Evolutionary conservation across 2,888 invertebrate genomes (phyloP).

Genomic region (Leucophenga maculata): DNA sequence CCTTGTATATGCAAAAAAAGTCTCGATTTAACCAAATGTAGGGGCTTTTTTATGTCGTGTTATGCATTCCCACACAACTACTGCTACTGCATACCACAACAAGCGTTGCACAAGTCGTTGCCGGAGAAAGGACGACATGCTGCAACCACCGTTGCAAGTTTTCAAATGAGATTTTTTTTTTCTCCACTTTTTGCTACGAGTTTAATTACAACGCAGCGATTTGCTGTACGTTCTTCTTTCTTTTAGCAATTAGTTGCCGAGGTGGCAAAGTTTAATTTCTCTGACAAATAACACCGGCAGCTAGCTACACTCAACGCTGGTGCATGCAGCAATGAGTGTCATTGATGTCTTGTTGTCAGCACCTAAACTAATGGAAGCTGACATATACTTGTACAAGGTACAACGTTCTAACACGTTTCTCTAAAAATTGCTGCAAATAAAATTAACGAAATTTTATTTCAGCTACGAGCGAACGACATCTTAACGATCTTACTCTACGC

Average conservation of each 20-base stretch:
- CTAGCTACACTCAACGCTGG: neutral
- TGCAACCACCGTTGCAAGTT: neutral
- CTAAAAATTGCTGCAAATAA: no score
- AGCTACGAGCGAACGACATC: no score
- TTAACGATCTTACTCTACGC: neutral
- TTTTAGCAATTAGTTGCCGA: no score
- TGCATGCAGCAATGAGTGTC: neutral
- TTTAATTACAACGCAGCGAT: constrained; percentile 10
- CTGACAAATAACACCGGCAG: constrained; percentile 1
- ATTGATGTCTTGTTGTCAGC: no score
- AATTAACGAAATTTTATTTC: no score
- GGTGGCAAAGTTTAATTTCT: neutral
- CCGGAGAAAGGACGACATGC: no score
- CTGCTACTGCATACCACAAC: no score
- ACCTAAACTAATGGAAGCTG: neutral
- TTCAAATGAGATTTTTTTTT: neutral
- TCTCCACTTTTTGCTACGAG: neutral
- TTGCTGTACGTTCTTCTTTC: no score
- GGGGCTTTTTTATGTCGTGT: constrained; percentile 21
- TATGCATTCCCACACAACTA: constrained; percentile 18
- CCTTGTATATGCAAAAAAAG: constrained; percentile 6
- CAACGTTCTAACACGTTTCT: neutral
- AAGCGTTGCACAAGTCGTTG: no score
- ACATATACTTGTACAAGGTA: neutral
- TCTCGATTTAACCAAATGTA: constrained; percentile 17